These are phyloP conservation scores for Smutsia temminckii DNA, from an alignment of 2,797 vertebrate genomes.

Conservation along the genomic window DNA sequence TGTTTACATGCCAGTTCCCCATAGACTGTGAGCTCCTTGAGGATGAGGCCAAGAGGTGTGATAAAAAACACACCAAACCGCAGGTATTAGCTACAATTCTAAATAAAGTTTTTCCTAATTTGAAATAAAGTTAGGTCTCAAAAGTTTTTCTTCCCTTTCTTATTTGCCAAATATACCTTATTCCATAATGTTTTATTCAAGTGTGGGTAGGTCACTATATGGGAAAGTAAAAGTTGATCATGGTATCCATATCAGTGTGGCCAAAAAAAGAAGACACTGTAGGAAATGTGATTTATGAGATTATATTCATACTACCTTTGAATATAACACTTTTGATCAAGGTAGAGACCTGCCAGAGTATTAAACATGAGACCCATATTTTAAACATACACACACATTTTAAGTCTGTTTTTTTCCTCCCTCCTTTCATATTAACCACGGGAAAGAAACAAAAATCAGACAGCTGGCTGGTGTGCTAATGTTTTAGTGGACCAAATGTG, in stretches of 20 bases:
- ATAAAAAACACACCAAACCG: neutral
- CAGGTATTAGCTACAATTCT: neutral
- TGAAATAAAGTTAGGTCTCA: neutral
- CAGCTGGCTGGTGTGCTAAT: neutral
- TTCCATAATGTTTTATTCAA: neutral
- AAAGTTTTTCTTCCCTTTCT: neutral
- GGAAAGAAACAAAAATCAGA: conserved; percentile 28
- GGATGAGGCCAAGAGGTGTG: neutral
- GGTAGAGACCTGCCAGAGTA: neutral
- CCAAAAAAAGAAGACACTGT: neutral
- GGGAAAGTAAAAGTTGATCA: neutral
- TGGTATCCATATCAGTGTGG: neutral
- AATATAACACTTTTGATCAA: conserved; percentile 22
- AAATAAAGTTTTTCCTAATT: neutral
- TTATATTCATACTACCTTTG: neutral
- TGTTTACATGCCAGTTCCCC: neutral
- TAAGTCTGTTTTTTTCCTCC: neutral
- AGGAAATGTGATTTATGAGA: neutral
- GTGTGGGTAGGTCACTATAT: neutral
- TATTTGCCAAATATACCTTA: neutral
- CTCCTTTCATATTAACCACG: conserved; percentile 10
- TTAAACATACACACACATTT: neutral
- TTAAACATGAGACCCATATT: conserved; percentile 15
- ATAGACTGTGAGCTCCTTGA: neutral
- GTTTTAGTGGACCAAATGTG: neutral